Evolutionary conservation across 2,888 invertebrate species (phyloP).

Genomic region (Heliconius ethilla): DNA sequence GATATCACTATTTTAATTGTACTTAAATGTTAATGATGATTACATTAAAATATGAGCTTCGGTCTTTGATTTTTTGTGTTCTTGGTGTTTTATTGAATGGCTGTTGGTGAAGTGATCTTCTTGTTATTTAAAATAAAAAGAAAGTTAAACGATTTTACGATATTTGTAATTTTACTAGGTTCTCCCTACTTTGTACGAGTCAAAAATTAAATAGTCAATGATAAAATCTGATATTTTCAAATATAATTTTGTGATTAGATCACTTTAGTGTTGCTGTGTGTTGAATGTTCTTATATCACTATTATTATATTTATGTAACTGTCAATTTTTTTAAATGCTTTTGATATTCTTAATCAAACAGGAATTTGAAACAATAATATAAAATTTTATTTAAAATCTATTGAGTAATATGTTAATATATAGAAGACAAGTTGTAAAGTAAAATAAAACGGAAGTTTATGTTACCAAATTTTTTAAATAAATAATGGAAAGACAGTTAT

Average conservation of each 20-base stretch:
- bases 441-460: neutral
- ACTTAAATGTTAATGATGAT: slow-evolving; percentile 66
- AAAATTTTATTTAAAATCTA: no score
- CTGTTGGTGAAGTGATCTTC: slow-evolving; percentile 2
- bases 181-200: neutral
- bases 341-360: no score
- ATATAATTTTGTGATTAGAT: neutral
- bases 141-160: no score
- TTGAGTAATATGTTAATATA: neutral
- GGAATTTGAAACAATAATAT: no score
- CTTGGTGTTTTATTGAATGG: neutral
- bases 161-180: no score
- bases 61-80: slow-evolving; percentile 43
- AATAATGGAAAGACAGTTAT: slow-evolving; percentile 55
- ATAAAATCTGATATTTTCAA: neutral
- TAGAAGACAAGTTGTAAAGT: neutral
- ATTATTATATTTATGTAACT: neutral
- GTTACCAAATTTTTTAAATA: neutral
- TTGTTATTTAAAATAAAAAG: neutral
- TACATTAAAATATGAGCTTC: slow-evolving; percentile 70
- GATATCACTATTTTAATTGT: slow-evolving; percentile 55
- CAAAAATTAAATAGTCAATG: neutral
- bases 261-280: neutral
- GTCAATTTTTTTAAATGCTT: neutral
- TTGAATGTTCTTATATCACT: neutral